These are phyloP conservation scores for Papilio elwesi DNA, from an alignment of 2,888 invertebrate species.

Conservation along the genomic window DNA sequence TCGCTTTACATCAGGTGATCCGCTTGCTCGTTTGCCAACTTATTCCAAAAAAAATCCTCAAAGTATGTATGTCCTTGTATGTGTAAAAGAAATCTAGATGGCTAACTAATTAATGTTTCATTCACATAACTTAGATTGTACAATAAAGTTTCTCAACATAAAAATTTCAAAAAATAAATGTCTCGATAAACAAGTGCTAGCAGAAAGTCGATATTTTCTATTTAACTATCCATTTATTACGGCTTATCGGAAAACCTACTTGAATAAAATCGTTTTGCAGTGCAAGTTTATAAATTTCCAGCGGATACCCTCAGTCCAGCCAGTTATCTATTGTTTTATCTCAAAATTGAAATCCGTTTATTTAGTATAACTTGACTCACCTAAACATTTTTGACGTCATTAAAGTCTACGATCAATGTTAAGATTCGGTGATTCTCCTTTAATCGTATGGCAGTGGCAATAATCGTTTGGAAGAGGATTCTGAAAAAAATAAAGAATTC, in stretches of 20 bases:
- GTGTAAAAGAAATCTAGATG: neutral
- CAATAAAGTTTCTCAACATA: slow-evolving; percentile 13
- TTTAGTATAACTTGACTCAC: neutral
- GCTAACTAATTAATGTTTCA: neutral
- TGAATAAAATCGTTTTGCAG: slow-evolving; percentile 26
- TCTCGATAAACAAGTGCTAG: slow-evolving; percentile 18
- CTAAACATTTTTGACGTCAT: neutral
- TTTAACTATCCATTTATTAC: slow-evolving; percentile 29
- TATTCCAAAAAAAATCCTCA: no score
- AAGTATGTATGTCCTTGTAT: neutral
- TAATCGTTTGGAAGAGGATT: neutral
- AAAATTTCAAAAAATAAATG: slow-evolving; percentile 21
- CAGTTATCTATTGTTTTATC: neutral
- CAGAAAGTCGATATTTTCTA: slow-evolving; percentile 27
- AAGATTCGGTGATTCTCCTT: neutral
- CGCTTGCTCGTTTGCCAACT: no score
- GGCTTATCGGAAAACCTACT: slow-evolving; percentile 29
- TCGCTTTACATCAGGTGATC: no score
- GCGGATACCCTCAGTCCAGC: neutral
- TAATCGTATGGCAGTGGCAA: neutral
- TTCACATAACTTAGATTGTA: neutral
- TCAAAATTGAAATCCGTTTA: neutral
- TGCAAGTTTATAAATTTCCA: slow-evolving; percentile 6
- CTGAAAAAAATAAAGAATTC: neutral
- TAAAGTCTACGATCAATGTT: neutral